Percentiles rank a stretch among this genome's conserved stretches.
Evolutionary conservation across 2,797 vertebrate species (phyloP).

Genomic region (Hydrophis major): DNA sequence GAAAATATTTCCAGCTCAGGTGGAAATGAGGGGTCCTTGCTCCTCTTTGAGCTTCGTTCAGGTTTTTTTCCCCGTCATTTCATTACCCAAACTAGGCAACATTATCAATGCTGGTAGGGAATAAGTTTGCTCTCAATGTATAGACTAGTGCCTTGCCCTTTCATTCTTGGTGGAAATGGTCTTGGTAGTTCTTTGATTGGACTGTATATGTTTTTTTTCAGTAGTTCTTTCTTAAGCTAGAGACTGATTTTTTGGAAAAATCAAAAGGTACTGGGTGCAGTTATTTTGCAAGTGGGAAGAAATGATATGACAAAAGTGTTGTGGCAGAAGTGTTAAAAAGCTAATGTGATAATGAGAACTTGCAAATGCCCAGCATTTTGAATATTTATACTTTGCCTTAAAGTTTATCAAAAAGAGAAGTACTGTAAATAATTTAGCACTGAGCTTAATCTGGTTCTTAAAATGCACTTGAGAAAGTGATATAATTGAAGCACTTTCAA

Average conservation of each 20-base stretch:
- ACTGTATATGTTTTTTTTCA: neutral
- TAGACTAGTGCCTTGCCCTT: neutral
- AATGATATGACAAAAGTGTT: neutral
- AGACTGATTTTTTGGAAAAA: neutral
- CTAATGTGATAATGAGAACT: neutral
- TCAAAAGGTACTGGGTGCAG: neutral
- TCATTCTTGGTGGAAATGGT: neutral
- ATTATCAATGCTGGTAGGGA: neutral
- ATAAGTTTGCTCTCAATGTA: neutral
- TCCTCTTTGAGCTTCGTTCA: neutral
- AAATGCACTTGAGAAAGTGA: neutral
- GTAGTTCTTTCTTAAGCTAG: neutral
- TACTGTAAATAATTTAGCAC: neutral
- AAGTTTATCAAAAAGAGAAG: neutral
- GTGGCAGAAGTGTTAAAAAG: neutral
- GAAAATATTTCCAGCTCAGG: neutral
- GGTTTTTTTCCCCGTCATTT: neutral
- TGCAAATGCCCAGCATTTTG: neutral
- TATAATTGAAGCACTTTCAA: neutral
- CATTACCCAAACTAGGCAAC: neutral
- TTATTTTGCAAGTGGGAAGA: neutral
- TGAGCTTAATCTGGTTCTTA: neutral
- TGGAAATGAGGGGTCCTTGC: neutral
- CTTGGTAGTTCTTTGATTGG: neutral
- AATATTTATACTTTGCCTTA: neutral